phyloP scores from a whole-genome alignment of 2,113 vertebrate genomes.

The Dipodomys spectabilis region DNA sequence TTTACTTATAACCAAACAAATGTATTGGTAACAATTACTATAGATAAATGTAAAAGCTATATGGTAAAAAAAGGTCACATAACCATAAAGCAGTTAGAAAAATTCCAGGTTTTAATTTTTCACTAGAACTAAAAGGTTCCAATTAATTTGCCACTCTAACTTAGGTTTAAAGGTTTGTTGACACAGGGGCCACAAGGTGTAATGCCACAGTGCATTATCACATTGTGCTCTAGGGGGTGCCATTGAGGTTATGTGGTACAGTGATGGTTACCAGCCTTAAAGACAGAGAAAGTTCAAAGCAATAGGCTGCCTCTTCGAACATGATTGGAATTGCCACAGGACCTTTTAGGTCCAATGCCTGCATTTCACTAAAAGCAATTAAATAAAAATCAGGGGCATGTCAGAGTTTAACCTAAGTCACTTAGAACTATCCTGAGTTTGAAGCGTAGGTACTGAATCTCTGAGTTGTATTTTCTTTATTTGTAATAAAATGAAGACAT shows the following conservation, averaged over 20 bases:
- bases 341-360: constrained; percentile 5
- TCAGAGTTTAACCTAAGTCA: too few relatives aligned
- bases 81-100: background rate
- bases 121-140: background rate
- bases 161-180: background rate
- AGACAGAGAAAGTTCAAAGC: background rate
- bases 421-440: background rate
- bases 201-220: background rate
- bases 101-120: background rate
- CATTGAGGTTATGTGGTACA: background rate
- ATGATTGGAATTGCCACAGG: background rate
- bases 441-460: background rate
- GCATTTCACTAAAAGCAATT: background rate
- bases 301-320: background rate
- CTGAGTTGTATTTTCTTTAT: background rate
- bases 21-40: background rate
- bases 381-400: background rate
- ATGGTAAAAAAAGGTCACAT: background rate
- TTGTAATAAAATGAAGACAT: background rate
- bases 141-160: background rate
- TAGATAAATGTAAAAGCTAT: background rate
- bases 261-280: background rate
- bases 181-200: rapidly evolving
- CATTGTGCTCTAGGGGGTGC: constrained; percentile 1
- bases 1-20: background rate